These are phyloP conservation scores for Pterostichus madidus DNA, from an alignment of 2,888 invertebrate species.

Conservation along the genomic window DNA sequence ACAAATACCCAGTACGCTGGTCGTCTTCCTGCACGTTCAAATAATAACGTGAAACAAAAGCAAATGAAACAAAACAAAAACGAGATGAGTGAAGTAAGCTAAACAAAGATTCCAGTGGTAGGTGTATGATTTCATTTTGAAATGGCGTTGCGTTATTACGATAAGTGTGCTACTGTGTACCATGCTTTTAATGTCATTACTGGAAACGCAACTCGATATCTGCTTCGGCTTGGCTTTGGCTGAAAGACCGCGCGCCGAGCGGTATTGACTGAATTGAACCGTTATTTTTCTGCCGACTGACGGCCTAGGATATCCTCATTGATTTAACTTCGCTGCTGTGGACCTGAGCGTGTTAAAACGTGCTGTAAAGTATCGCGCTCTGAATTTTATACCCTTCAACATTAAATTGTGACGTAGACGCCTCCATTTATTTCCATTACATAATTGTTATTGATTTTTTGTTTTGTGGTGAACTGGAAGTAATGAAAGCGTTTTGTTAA, in stretches of 20 bases:
- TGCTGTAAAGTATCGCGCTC: slow-evolving; percentile 35
- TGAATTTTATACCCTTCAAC: slow-evolving; percentile 55
- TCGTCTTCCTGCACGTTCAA: not conserved
- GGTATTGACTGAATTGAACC: slow-evolving; percentile 63
- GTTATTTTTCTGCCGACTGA: slow-evolving; percentile 64
- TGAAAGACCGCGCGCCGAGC: slow-evolving; percentile 10
- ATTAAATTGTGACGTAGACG: slow-evolving; percentile 44
- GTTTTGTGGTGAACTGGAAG: slow-evolving; percentile 18
- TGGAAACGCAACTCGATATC: slow-evolving; percentile 56
- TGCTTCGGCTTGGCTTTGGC: slow-evolving; percentile 1
- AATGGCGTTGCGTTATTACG: slow-evolving; percentile 48
- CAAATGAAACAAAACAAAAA: slow-evolving; percentile 6
- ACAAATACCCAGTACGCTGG: not conserved
- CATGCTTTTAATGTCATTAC: slow-evolving; percentile 64
- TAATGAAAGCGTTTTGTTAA: slow-evolving; percentile 36
- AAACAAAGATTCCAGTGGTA: not conserved
- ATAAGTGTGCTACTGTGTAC: slow-evolving; percentile 60
- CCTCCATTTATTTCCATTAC: slow-evolving; percentile 49
- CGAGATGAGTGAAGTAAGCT: not conserved
- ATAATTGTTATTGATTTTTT: slow-evolving; percentile 56
- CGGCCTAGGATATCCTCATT: slow-evolving; percentile 60
- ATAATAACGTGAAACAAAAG: slow-evolving; percentile 1
- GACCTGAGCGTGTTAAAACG: slow-evolving; percentile 51
- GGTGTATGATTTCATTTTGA: slow-evolving; percentile 53
- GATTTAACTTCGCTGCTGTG: slow-evolving; percentile 50